Evolutionary conservation across 2,888 invertebrate genomes (phyloP).

Genomic region (Herminia tarsipennalis): DNA sequence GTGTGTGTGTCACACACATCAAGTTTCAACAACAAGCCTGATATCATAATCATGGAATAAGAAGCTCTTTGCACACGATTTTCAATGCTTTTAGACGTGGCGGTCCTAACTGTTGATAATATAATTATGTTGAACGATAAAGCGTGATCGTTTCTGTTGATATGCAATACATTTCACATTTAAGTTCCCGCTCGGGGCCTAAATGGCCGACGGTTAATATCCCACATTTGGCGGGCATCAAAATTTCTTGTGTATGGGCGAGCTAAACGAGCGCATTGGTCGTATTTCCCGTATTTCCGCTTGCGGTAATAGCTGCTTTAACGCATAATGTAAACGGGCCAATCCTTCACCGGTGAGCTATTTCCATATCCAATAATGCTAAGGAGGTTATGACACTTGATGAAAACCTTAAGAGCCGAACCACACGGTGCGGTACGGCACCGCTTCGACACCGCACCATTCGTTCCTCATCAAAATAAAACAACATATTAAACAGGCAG

Average conservation of each 20-base stretch:
- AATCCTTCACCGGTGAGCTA: slow-evolving; percentile 44
- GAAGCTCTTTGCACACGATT: too few species aligned
- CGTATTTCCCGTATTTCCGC: slow-evolving; percentile 32
- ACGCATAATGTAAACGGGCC: slow-evolving; percentile 36
- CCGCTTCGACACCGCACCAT: too few species aligned
- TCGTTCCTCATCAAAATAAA: not conserved
- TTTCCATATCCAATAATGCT: slow-evolving; percentile 40
- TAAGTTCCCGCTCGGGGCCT: slow-evolving; percentile 14
- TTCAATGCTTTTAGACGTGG: too few species aligned
- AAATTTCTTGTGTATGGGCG: slow-evolving; percentile 29
- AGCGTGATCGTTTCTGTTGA: slow-evolving; percentile 24
- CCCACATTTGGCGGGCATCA: slow-evolving; percentile 17
- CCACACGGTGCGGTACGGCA: too few species aligned
- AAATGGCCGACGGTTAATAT: slow-evolving; percentile 10
- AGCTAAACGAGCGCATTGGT: slow-evolving; percentile 27
- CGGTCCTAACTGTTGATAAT: too few species aligned
- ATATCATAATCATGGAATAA: too few species aligned
- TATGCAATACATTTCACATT: slow-evolving; percentile 21
- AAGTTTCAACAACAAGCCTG: too few species aligned
- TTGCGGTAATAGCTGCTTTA: slow-evolving; percentile 27
- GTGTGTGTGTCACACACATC: too few species aligned
- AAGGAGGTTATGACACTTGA: slow-evolving; percentile 29
- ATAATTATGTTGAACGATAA: slow-evolving; percentile 22
- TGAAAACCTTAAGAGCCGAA: too few species aligned
- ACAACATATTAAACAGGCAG: too few species aligned